phyloP scores from a whole-genome alignment of 1,140 invertebrate genomes.

The Leptoteleia sp. region DNA sequence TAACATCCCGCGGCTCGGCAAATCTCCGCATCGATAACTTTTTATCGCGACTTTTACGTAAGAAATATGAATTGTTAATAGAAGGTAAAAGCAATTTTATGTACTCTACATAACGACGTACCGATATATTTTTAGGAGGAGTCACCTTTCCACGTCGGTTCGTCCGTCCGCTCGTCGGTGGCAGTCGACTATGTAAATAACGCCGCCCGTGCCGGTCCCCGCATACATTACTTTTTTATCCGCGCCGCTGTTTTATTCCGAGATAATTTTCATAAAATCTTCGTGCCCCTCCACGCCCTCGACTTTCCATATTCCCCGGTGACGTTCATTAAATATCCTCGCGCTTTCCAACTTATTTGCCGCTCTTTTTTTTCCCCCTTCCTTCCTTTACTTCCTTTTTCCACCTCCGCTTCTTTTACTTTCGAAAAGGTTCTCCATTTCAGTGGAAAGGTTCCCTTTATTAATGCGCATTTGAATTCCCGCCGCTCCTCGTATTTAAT shows the following conservation, averaged over 20 bases:
- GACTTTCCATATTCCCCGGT: constrained; percentile 65
- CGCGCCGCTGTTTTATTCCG: constrained; percentile 76
- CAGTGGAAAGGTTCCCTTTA: background rate
- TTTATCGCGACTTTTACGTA: constrained; percentile 77
- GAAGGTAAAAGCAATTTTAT: constrained; percentile 81
- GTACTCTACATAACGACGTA: constrained; percentile 78
- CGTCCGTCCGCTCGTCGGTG: constrained; percentile 53
- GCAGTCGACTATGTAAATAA: constrained; percentile 74
- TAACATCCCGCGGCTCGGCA: constrained; percentile 47
- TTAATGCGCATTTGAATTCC: constrained; percentile 29
- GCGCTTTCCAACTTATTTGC: constrained; percentile 53
- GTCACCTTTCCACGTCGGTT: constrained; percentile 56
- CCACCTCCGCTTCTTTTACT: constrained; percentile 12
- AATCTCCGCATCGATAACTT: constrained; percentile 77
- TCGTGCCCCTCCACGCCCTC: constrained; percentile 51
- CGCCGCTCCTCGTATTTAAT: background rate
- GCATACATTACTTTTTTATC: constrained; percentile 81
- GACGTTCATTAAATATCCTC: constrained; percentile 68
- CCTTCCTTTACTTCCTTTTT: constrained; percentile 9
- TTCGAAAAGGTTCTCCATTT: constrained; percentile 22
- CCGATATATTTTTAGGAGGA: constrained; percentile 76
- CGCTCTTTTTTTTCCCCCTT: constrained; percentile 23
- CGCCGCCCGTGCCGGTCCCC: constrained; percentile 59
- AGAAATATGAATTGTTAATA: constrained; percentile 82
- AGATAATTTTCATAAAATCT: constrained; percentile 79